Evolutionary conservation across 2,113 vertebrate genomes (phyloP).

Genomic region (Neoarius graeffei): DNA sequence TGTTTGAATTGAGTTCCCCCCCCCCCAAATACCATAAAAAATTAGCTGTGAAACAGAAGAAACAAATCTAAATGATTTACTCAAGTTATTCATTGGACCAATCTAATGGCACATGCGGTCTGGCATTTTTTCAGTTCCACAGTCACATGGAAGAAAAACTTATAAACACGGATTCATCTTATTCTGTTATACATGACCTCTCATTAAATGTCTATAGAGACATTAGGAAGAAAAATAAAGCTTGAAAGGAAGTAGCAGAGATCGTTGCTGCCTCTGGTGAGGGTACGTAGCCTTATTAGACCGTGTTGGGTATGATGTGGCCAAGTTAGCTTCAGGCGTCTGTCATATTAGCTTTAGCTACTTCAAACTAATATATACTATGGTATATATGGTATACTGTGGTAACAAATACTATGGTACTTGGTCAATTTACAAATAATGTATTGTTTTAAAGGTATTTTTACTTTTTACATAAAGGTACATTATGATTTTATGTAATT

Average conservation of each 20-base stretch:
- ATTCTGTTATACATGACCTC: neutral
- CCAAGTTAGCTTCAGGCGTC: neutral
- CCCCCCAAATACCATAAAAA: neutral
- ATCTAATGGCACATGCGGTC: neutral
- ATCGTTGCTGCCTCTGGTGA: neutral
- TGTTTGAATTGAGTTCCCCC: neutral
- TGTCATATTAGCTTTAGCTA: neutral
- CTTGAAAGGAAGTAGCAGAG: neutral
- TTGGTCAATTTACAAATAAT: neutral
- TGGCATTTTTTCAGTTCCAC: neutral
- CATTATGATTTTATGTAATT: neutral
- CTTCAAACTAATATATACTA: too few relatives aligned
- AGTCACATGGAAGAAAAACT: neutral
- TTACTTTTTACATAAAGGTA: neutral
- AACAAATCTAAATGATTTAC: neutral
- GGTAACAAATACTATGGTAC: neutral
- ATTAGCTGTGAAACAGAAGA: neutral
- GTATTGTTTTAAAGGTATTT: neutral
- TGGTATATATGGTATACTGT: too few relatives aligned
- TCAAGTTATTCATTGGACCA: neutral
- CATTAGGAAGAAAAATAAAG: neutral
- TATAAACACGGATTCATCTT: neutral
- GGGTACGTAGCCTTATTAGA: neutral
- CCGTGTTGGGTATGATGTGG: neutral
- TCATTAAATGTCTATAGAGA: neutral